phyloP scores from a whole-genome alignment of 2,797 vertebrate species.

The Nothura maculosa region DNA sequence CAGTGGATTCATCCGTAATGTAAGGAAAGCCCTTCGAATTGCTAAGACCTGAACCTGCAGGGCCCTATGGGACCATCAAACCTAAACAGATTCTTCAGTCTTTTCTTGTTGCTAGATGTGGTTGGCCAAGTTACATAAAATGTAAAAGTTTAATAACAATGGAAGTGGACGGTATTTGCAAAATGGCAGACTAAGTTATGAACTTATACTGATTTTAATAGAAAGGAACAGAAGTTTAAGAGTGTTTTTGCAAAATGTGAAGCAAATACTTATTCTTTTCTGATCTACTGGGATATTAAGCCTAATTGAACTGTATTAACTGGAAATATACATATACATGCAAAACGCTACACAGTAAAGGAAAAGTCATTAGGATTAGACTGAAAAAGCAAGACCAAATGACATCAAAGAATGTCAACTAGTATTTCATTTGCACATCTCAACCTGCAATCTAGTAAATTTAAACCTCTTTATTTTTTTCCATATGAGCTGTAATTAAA shows the following conservation, averaged over 20 bases:
- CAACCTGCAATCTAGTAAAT: background rate
- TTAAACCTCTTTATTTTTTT: background rate
- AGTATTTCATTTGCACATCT: background rate
- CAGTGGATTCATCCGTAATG: background rate
- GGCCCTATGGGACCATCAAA: background rate
- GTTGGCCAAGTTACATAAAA: background rate
- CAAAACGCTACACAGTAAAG: background rate
- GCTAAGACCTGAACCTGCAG: background rate
- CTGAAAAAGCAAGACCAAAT: background rate
- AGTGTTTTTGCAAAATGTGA: background rate
- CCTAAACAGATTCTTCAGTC: background rate
- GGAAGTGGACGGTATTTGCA: background rate
- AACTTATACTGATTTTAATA: background rate
- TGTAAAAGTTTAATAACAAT: background rate
- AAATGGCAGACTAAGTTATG: background rate
- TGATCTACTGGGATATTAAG: background rate
- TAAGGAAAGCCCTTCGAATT: background rate
- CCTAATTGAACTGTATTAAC: background rate
- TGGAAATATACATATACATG: rapidly evolving
- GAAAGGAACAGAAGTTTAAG: background rate
- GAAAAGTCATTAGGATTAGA: background rate
- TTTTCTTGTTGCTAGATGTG: background rate
- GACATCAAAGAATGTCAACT: background rate
- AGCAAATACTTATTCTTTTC: background rate
- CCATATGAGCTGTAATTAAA: background rate